Percentiles rank a stretch among this genome's conserved stretches.
Conservation (phyloP, 2,888 invertebrate species). For the Acholoe squamosa region DNA sequence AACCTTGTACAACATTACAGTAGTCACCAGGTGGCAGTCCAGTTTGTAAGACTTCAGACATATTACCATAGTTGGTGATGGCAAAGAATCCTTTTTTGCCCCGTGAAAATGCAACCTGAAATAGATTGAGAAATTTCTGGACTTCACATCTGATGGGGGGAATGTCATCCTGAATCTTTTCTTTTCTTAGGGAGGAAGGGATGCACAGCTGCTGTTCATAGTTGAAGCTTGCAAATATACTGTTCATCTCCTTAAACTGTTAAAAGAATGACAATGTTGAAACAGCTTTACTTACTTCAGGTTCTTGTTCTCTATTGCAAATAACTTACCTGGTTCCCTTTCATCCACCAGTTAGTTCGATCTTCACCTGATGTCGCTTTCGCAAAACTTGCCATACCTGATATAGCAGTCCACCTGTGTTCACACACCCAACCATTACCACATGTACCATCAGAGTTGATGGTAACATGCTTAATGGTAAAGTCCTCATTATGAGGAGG, state of each 20-base stretch:
- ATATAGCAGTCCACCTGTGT: slow-evolving; percentile 37
- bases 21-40: slow-evolving; percentile 89
- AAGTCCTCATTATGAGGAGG: slow-evolving; percentile 58
- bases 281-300: no score
- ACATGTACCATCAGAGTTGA: slow-evolving; percentile 85
- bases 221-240: no score
- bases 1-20: slow-evolving; percentile 88
- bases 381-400: slow-evolving; percentile 62
- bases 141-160: no score
- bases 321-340: slow-evolving; percentile 79
- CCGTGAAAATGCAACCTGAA: slow-evolving; percentile 1
- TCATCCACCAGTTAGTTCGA: slow-evolving; percentile 90
- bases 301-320: not conserved
- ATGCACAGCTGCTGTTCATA: no score
- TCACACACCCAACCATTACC: slow-evolving; percentile 80
- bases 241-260: no score
- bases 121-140: not conserved
- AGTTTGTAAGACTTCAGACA: slow-evolving; percentile 75
- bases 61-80: not conserved
- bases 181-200: no score
- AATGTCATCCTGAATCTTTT: no score
- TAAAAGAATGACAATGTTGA: no score
- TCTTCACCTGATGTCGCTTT: slow-evolving; percentile 68
- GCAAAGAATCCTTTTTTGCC: slow-evolving; percentile 45
- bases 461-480: slow-evolving; percentile 63